A percentile compares a stretch with the other conserved stretches of the same genome.
These are phyloP conservation scores for Semotilus atromaculatus DNA, from an alignment of 2,797 vertebrate genomes.

Conservation along the genomic window DNA sequence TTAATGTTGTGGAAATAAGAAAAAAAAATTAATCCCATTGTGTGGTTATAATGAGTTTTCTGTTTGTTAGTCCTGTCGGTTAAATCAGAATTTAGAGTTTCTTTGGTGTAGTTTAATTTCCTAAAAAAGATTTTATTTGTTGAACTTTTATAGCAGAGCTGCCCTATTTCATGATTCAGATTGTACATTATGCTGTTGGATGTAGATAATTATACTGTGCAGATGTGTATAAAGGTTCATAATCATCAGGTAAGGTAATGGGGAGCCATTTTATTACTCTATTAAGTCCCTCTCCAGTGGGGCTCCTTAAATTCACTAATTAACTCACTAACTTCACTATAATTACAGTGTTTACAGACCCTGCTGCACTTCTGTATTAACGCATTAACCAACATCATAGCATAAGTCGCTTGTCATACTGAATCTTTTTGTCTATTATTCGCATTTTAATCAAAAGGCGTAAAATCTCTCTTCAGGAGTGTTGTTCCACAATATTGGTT, in stretches of 20 bases:
- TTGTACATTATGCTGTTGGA: background rate
- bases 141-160: background rate
- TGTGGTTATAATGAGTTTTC: background rate
- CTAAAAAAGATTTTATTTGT: background rate
- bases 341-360: constrained; percentile 59
- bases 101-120: background rate
- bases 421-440: constrained; percentile 26
- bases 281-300: constrained; percentile 53
- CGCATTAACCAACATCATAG: constrained; percentile 44
- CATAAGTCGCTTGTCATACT: constrained; percentile 4
- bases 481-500: background rate
- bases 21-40: background rate
- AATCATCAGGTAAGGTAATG: constrained; percentile 57
- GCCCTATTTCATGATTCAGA: background rate
- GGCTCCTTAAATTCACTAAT: constrained; percentile 57
- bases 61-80: background rate
- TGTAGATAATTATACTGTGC: constrained; percentile 22
- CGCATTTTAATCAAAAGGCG: constrained; percentile 13
- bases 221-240: constrained; percentile 32
- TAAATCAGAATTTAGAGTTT: background rate
- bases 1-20: background rate
- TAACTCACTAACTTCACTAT: constrained; percentile 59
- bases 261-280: constrained; percentile 58
- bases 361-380: constrained; percentile 43
- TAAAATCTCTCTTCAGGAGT: constrained; percentile 36